Evolutionary conservation across 2,113 vertebrate species (phyloP).

Genomic region (Pituophis catenifer): DNA sequence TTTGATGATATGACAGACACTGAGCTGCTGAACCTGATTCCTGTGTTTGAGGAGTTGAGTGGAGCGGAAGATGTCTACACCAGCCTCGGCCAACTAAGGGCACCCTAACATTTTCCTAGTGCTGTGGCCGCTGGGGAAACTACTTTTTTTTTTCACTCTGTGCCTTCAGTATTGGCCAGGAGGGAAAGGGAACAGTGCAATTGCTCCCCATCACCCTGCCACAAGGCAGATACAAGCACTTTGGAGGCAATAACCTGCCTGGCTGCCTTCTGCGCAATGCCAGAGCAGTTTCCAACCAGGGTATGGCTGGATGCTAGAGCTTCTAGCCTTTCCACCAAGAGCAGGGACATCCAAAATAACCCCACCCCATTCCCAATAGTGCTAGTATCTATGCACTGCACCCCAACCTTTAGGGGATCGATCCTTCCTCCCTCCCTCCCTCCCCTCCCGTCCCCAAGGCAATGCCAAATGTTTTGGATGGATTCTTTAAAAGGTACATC

Average conservation of each 20-base stretch:
- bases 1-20: slow-evolving; percentile 88
- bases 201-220: neutral
- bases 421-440: neutral
- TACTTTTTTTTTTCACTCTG: slow-evolving; percentile 55
- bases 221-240: slow-evolving; percentile 25
- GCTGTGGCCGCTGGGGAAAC: slow-evolving; percentile 53
- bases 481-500: neutral
- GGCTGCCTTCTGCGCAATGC: neutral
- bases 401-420: neutral
- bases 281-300: slow-evolving; percentile 9
- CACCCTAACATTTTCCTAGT: slow-evolving; percentile 61
- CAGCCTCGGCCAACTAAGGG: slow-evolving; percentile 80
- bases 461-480: slow-evolving; percentile 2
- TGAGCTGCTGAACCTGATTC: slow-evolving; percentile 84
- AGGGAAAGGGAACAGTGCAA: slow-evolving; percentile 34
- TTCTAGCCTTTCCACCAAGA: slow-evolving; percentile 5
- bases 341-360: neutral
- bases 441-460: neutral
- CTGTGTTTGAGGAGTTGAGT: slow-evolving; percentile 86
- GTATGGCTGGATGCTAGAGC: neutral
- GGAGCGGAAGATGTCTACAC: slow-evolving; percentile 81
- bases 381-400: slow-evolving; percentile 17
- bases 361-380: neutral
- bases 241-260: slow-evolving; percentile 23
- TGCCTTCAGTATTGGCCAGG: slow-evolving; percentile 64